Conservation (phyloP, 2,797 vertebrate species). For the Leptatherina wallacei region DNA sequence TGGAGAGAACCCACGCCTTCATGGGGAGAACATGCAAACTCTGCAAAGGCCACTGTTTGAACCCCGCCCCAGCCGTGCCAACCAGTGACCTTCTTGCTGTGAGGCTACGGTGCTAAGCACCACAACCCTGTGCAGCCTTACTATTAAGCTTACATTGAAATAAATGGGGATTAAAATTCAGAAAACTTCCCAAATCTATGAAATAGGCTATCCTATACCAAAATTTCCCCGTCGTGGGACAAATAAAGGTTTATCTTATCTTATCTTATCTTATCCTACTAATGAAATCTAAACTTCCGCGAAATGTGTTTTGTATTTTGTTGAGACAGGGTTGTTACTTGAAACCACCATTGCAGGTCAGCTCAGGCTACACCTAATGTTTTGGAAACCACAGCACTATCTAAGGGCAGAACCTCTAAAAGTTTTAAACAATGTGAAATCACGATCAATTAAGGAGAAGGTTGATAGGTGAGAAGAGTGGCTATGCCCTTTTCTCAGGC, state of each 20-base stretch:
- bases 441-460: slow-evolving; percentile 55
- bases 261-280: too few relatives aligned
- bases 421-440: slow-evolving; percentile 55
- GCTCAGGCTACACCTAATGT: slow-evolving; percentile 16
- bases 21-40: too few relatives aligned
- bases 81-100: too few relatives aligned
- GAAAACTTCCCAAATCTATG: background rate
- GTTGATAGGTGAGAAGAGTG: slow-evolving; percentile 67
- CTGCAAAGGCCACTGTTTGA: too few relatives aligned
- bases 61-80: too few relatives aligned
- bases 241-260: too few relatives aligned
- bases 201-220: background rate
- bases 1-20: too few relatives aligned
- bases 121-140: too few relatives aligned
- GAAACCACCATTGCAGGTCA: background rate
- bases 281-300: background rate
- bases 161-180: background rate
- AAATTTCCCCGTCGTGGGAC: too few relatives aligned
- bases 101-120: too few relatives aligned
- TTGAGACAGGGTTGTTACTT: background rate
- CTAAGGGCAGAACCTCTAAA: background rate
- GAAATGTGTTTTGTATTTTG: background rate
- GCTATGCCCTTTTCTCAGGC: slow-evolving; percentile 71
- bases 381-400: slow-evolving; percentile 15
- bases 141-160: background rate